phyloP scores from a whole-genome alignment of 2,113 vertebrate species.

The Beaufortia kweichowensis region DNA sequence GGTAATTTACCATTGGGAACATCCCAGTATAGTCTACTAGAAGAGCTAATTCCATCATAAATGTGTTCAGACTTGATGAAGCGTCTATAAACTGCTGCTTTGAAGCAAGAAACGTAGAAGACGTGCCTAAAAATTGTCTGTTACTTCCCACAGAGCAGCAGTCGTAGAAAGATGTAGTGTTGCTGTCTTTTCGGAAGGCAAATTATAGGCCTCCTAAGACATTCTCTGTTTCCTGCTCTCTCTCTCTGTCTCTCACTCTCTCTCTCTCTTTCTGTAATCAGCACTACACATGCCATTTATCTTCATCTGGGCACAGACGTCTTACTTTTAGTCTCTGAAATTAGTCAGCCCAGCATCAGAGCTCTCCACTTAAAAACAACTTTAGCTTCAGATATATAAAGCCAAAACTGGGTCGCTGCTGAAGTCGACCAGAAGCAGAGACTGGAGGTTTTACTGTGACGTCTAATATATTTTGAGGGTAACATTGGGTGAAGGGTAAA shows the following conservation, averaged over 20 bases:
- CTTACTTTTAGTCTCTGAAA: slow-evolving; percentile 47
- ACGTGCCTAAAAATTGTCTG: neutral
- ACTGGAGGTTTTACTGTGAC: neutral
- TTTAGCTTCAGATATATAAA: neutral
- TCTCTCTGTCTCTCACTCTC: slow-evolving; percentile 47
- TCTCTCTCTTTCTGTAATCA: slow-evolving; percentile 59
- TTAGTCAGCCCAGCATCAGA: slow-evolving; percentile 45
- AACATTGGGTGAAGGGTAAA: slow-evolving; percentile 20
- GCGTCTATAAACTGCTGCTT: slow-evolving; percentile 38
- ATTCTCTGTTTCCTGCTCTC: slow-evolving; percentile 50
- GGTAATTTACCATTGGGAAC: slow-evolving; percentile 16
- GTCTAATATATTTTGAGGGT: slow-evolving; percentile 22
- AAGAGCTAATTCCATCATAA: slow-evolving; percentile 36
- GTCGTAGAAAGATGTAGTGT: neutral
- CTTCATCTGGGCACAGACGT: slow-evolving; percentile 39
- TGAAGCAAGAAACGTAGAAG: slow-evolving; percentile 26
- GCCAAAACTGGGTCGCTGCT: slow-evolving; percentile 41
- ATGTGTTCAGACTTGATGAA: slow-evolving; percentile 25
- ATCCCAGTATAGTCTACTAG: slow-evolving; percentile 34
- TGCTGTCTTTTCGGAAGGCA: slow-evolving; percentile 30
- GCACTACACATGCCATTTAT: slow-evolving; percentile 47
- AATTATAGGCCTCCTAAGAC: slow-evolving; percentile 47
- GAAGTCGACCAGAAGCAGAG: neutral
- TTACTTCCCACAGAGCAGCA: slow-evolving; percentile 12
- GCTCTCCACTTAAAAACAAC: slow-evolving; percentile 20